These are phyloP conservation scores for Bungarus multicinctus DNA, from an alignment of 2,113 vertebrate genomes.

Conservation along the genomic window DNA sequence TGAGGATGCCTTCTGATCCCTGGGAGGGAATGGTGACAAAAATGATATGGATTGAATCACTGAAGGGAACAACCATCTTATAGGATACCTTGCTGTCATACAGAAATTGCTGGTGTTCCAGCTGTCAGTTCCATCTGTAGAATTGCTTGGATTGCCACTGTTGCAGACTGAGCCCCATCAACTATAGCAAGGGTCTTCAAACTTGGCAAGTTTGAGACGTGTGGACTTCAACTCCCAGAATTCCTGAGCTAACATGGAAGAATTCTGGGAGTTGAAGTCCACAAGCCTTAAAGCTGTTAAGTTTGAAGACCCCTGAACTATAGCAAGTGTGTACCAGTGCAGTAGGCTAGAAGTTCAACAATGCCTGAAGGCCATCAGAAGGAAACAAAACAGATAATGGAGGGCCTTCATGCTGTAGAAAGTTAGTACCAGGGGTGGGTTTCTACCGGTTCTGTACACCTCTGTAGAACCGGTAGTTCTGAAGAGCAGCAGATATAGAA, in stretches of 20 bases:
- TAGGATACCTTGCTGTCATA: neutral
- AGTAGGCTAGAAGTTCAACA: neutral
- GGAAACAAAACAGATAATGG: neutral
- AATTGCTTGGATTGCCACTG: neutral
- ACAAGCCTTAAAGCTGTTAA: too few relatives aligned
- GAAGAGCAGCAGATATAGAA: too few relatives aligned
- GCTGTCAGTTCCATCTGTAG: neutral
- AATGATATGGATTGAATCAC: neutral
- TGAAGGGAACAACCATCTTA: neutral
- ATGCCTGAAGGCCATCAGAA: neutral
- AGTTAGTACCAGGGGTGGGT: too few relatives aligned
- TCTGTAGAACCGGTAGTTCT: too few relatives aligned
- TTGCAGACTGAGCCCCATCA: neutral
- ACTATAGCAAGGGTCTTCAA: neutral
- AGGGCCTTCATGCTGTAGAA: neutral
- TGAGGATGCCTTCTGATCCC: neutral
- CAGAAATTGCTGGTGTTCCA: neutral
- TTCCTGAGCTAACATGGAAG: too few relatives aligned
- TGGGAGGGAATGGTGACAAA: neutral
- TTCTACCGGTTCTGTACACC: too few relatives aligned
- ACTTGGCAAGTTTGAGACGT: too few relatives aligned
- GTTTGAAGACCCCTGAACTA: too few relatives aligned
- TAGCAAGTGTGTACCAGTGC: neutral
- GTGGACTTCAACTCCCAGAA: too few relatives aligned
- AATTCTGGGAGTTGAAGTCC: too few relatives aligned